These are phyloP conservation scores for Hipposideros larvatus DNA, from an alignment of 2,797 vertebrate genomes.

Conservation along the genomic window DNA sequence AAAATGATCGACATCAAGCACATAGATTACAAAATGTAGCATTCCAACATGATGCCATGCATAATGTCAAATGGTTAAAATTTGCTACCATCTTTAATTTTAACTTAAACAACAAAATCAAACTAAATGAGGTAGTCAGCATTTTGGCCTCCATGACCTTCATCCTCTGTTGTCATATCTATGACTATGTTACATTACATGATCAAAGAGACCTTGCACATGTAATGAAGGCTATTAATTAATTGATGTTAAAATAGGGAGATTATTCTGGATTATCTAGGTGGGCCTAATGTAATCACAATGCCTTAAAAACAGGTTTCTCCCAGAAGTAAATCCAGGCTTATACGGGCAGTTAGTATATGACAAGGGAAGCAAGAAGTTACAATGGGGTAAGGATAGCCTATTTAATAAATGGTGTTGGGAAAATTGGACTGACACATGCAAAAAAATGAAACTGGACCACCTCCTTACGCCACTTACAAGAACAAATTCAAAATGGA, in stretches of 20 bases:
- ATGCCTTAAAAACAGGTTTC: background rate
- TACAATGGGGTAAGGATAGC: too few species aligned
- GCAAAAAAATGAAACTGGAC: too few species aligned
- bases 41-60: background rate
- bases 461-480: too few species aligned
- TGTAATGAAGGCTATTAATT: background rate
- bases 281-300: background rate
- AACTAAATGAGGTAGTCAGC: background rate
- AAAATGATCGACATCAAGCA: background rate
- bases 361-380: too few species aligned
- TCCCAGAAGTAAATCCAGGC: too few species aligned
- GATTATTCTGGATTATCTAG: background rate
- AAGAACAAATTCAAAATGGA: too few species aligned
- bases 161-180: background rate
- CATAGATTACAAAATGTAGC: background rate
- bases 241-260: background rate
- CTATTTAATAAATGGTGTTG: too few species aligned
- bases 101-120: constrained; percentile 48
- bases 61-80: background rate
- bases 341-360: too few species aligned
- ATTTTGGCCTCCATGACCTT: background rate
- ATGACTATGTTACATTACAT: background rate
- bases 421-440: too few species aligned
- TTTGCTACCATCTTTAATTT: background rate
- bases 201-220: background rate